Evolutionary conservation across 2,797 vertebrate genomes (phyloP), one percentile per base, ranked within the genome.

Genomic region (Sebastes itinus): DNA sequence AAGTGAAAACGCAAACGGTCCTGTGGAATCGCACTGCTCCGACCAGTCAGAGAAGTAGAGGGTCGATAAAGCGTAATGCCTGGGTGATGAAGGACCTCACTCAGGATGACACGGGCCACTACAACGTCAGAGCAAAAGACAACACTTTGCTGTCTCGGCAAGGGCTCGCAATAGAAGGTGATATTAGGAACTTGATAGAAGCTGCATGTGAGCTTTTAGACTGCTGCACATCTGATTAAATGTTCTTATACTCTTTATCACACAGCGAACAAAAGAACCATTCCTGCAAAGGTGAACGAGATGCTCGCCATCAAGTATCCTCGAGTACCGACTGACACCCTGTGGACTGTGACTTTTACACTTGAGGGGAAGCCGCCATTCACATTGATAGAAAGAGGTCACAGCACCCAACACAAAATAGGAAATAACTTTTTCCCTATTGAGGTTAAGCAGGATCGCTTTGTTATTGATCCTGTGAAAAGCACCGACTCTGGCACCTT

Each of bases 61-160:
- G 33, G 11, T 6, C 1, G 11, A 1, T 85, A 10, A 23, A 2
- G 1, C 0, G 1, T 1, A 4, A 0, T 7, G 0, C 0, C 2
- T 82, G 58, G 77, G 4, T 18, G 28, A 38, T 92, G 0, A 3
- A 0, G 1, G 0, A 6, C 0, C 1, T 92, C 46, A 89, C 58
- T 7, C 90, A 78, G 42, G 13, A 2, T 35, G 87, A 94, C 86
- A 77, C 1, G 0, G 92, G 93, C 49, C 87, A 52, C 86, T 94
- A 94, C 80, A 86, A 52, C 23, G 28, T 90, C 20, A 82, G 85
- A 52, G 1, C 0, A 22, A 61, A 59, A 18, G 52, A 84, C 58
- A 11, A 65, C 4, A 4, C 3, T 49, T 7, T 93, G 25, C 0
- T 58, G 13, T 20, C 4, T 1, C 78, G 84, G 64, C 28, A 7